Percentiles rank a stretch among this genome's conserved stretches.
phyloP scores from a whole-genome alignment of 2,888 invertebrate species.

The Eurois occulta region DNA sequence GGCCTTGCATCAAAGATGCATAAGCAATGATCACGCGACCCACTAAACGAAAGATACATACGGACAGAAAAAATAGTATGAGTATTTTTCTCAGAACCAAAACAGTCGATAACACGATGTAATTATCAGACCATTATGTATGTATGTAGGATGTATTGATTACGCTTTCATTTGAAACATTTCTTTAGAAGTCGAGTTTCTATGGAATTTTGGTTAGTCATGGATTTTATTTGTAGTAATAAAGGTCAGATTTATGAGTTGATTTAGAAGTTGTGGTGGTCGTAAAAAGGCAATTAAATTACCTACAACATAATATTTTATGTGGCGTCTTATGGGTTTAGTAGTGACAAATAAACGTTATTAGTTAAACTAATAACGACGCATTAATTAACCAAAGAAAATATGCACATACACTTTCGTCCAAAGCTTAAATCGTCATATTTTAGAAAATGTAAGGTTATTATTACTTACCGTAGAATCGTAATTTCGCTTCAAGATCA shows the following conservation, averaged over 20 bases:
- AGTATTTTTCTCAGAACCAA: constrained; percentile 57
- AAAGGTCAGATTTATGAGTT: constrained; percentile 50
- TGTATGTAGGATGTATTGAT: constrained; percentile 53
- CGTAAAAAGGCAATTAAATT: constrained; percentile 46
- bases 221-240: constrained; percentile 31
- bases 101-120: constrained; percentile 61
- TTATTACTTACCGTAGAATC: constrained; percentile 43
- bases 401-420: neutral
- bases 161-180: constrained; percentile 32
- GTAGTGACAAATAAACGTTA: constrained; percentile 8
- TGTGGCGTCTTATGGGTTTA: constrained; percentile 10
- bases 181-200: constrained; percentile 54
- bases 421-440: neutral
- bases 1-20: constrained; percentile 83
- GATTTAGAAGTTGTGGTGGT: constrained; percentile 13
- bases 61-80: constrained; percentile 33
- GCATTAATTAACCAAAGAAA: neutral
- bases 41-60: constrained; percentile 58
- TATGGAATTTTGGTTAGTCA: constrained; percentile 44
- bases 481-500: constrained; percentile 28
- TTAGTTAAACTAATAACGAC: constrained; percentile 2
- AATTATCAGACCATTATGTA: constrained; percentile 59
- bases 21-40: constrained; percentile 77
- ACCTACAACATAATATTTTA: constrained; percentile 20
- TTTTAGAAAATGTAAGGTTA: neutral